These are phyloP conservation scores for Odontothrips loti DNA, from an alignment of 2,888 invertebrate genomes.

Conservation along the genomic window DNA sequence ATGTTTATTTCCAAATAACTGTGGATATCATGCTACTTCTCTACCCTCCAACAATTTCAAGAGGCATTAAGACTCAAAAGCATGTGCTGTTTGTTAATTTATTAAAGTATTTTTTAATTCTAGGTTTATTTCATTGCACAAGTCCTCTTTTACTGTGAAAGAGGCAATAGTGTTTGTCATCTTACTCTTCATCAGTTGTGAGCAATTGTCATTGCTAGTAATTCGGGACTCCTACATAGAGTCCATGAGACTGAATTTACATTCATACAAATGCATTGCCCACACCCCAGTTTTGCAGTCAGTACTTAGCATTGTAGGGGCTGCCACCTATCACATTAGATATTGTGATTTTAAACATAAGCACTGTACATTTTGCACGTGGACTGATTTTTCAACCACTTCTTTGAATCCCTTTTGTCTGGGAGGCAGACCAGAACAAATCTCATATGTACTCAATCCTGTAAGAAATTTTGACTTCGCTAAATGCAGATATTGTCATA, in stretches of 20 bases:
- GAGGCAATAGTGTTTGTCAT: neutral
- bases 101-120: slow-evolving; percentile 9
- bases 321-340: no score
- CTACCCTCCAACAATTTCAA: neutral
- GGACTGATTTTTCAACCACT: neutral
- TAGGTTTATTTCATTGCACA: neutral
- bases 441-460: neutral
- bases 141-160: slow-evolving; percentile 5
- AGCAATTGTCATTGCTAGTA: neutral
- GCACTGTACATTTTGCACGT: neutral
- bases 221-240: neutral
- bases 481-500: no score
- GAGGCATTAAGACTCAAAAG: neutral
- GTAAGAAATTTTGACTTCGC: neutral
- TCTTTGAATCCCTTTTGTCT: neutral
- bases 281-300: neutral
- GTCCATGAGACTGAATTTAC: slow-evolving; percentile 2
- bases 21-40: no score
- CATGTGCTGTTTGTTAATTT: slow-evolving; percentile 1
- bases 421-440: neutral
- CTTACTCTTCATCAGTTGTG: neutral
- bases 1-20: neutral
- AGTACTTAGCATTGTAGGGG: neutral
- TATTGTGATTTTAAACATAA: neutral
- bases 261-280: neutral